A percentile compares a stretch with the other conserved stretches of the same genome.
phyloP scores from a whole-genome alignment of 2,113 vertebrate genomes.

The Todiramphus chloris region DNA sequence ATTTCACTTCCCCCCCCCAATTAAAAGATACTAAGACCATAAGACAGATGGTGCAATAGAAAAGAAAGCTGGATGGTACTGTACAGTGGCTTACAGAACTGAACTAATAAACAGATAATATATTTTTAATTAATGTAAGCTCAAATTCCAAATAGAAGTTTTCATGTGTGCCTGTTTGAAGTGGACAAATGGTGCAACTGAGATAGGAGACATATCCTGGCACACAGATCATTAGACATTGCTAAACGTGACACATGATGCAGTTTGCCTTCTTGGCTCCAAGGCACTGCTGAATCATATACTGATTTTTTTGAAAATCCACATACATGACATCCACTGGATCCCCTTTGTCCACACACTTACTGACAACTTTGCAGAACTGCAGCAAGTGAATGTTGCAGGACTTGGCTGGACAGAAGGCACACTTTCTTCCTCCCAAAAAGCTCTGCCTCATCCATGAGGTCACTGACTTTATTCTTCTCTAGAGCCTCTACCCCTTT shows the following conservation, averaged over 20 bases:
- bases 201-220: background rate
- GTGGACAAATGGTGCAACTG: background rate
- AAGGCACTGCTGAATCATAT: background rate
- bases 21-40: background rate
- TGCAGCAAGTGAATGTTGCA: background rate
- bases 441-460: background rate
- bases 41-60: background rate
- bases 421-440: background rate
- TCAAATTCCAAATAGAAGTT: background rate
- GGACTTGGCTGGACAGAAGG: background rate
- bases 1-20: background rate
- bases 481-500: background rate
- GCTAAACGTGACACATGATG: background rate
- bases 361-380: background rate
- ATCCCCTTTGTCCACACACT: background rate
- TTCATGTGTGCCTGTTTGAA: background rate
- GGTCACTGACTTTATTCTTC: background rate
- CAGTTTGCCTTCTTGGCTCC: background rate
- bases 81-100: background rate
- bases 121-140: background rate
- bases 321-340: background rate
- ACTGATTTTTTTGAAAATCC: background rate
- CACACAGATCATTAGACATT: background rate
- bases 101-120: background rate
- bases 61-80: background rate